Evolutionary conservation across 2,888 invertebrate genomes (phyloP), one percentile per base, ranked within the genome.

Genomic region (Phyto melanocephala): DNA sequence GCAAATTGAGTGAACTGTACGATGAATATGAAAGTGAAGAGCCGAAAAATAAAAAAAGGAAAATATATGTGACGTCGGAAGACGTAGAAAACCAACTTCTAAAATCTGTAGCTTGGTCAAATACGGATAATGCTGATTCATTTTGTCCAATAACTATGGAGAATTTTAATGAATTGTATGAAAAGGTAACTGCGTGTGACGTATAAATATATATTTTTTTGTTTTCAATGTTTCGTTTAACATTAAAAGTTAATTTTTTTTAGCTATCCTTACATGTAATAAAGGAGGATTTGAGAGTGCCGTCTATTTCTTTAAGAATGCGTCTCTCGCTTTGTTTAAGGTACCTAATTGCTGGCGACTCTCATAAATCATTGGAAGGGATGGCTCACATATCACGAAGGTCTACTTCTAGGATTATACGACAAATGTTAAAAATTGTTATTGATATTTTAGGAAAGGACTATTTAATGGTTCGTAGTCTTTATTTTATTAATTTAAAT

Each of bases 311-410:
- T 10, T 13, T 68, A 22, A 60, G 68, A 62, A 8, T 77, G 33
- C 68, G 68, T 20, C 33, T 77, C 22, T 68, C 77, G 8, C 45
- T 70, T 52, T 68, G 68, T 17, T 60, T 77, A 54, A 50, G 77
- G 13, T 77, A 54, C 33, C 62, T 77, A 35, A 62, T 77, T 42
- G 15, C 50, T 10, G 77, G 77, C 0, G 77, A 77, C 1, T 40
- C 60, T 1, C 20, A 62, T 33, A 37, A 52, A 13, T n/a, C 10
- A n/a, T 24, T 77, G 15, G 52, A 50, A 40, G 24, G 20, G 22
- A 17, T 52, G n/a, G 47, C 50, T 0, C 45, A 28, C 17, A 28
- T 71, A 17, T 79, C 77, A 0, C 68, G 77, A 17, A 77, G 52
- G 68, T 28, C 17, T 5, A 33, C 10, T n/a, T 6, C 22, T 22